These are phyloP conservation scores for Ennomos erosarius DNA, from an alignment of 2,888 invertebrate species.

Conservation along the genomic window DNA sequence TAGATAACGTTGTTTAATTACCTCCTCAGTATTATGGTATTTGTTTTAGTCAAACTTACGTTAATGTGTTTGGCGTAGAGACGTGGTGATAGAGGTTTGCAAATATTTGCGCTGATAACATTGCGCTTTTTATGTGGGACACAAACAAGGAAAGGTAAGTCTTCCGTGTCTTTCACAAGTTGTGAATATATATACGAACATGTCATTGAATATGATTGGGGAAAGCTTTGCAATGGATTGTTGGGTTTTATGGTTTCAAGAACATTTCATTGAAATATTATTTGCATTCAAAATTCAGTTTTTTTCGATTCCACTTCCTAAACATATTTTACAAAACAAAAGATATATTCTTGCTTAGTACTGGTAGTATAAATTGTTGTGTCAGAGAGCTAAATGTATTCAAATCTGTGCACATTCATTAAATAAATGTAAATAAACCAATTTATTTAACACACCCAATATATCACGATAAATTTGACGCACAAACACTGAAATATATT, in stretches of 20 bases:
- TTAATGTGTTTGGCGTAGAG: conserved; percentile 52
- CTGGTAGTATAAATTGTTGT: too few species aligned
- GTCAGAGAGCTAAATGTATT: neutral
- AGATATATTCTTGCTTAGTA: too few species aligned
- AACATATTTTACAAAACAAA: neutral
- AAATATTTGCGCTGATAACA: conserved; percentile 59
- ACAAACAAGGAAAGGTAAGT: conserved; percentile 55
- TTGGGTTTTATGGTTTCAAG: neutral
- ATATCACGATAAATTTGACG: conserved; percentile 43
- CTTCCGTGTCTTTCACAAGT: conserved; percentile 36
- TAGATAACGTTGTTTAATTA: conserved; percentile 77
- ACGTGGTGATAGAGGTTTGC: conserved; percentile 51
- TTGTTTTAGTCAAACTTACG: conserved; percentile 60
- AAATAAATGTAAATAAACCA: conserved; percentile 27
- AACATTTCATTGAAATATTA: neutral
- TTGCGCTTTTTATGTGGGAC: conserved; percentile 56
- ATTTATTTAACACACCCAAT: conserved; percentile 34
- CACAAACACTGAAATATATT: conserved; percentile 44
- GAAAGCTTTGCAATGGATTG: neutral
- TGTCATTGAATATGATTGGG: conserved; percentile 27
- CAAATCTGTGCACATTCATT: neutral
- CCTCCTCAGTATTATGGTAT: conserved; percentile 67
- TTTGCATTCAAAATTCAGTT: neutral
- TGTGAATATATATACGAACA: conserved; percentile 24
- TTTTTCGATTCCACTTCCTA: neutral